These are phyloP conservation scores for Cheilosia variabilis DNA, from an alignment of 2,888 invertebrate genomes.

Conservation along the genomic window DNA sequence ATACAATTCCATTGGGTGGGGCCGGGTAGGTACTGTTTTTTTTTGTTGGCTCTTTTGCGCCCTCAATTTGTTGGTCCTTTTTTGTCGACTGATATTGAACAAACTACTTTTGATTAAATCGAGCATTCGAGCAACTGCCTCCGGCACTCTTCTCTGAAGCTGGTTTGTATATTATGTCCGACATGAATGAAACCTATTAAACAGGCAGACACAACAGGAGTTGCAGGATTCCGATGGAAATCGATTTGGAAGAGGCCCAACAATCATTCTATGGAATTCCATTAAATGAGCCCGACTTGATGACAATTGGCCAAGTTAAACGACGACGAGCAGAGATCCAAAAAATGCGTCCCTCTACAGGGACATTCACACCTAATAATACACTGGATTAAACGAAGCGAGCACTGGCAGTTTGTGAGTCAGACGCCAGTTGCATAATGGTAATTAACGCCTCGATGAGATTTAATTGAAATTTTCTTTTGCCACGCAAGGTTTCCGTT, in stretches of 20 bases:
- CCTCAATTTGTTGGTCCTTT: slow-evolving; percentile 29
- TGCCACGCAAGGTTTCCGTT: background rate
- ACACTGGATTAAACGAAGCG: slow-evolving; percentile 1
- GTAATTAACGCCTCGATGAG: slow-evolving; percentile 48
- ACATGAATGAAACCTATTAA: slow-evolving; percentile 54
- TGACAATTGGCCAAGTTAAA: slow-evolving; percentile 59
- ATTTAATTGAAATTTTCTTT: slow-evolving; percentile 55
- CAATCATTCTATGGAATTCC: slow-evolving; percentile 50
- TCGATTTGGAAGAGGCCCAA: slow-evolving; percentile 73
- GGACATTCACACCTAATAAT: slow-evolving; percentile 17
- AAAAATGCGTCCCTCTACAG: slow-evolving; percentile 3
- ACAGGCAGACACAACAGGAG: slow-evolving; percentile 22
- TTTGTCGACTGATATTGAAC: slow-evolving; percentile 44
- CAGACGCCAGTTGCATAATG: slow-evolving; percentile 47
- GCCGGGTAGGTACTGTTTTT: background rate
- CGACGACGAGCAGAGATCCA: background rate
- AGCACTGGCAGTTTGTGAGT: slow-evolving; percentile 28
- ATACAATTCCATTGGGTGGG: slow-evolving; percentile 1
- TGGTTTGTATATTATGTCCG: background rate
- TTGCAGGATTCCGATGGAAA: slow-evolving; percentile 49
- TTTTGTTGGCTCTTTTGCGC: background rate
- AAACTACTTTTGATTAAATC: slow-evolving; percentile 64
- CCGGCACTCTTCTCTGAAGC: background rate
- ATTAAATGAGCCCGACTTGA: slow-evolving; percentile 29
- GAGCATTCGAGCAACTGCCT: slow-evolving; percentile 1